These are phyloP conservation scores for Megalops atlanticus DNA, from an alignment of 2,113 vertebrate species.

Conservation along the genomic window DNA sequence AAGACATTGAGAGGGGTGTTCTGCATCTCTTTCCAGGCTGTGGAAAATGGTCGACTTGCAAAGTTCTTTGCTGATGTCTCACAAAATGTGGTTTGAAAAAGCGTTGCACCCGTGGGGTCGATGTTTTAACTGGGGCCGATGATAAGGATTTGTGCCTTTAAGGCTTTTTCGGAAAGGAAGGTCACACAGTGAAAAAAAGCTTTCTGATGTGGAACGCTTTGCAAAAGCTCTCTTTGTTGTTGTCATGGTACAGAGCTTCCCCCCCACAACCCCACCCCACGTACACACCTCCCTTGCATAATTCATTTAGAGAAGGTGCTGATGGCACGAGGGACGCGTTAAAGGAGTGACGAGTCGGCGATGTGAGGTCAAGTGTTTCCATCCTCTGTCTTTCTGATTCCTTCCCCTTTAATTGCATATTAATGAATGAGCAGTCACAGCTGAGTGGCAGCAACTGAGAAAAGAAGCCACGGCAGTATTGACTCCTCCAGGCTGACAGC, in stretches of 20 bases:
- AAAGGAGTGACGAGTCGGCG: background rate
- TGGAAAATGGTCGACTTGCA: background rate
- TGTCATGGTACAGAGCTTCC: constrained; percentile 2
- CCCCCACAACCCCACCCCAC: too few relatives aligned
- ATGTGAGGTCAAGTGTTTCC: background rate
- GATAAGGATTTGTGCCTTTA: constrained; percentile 9
- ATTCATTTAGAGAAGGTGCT: background rate
- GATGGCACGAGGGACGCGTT: background rate
- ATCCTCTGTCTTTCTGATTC: background rate
- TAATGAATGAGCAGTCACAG: background rate
- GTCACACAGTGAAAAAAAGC: background rate
- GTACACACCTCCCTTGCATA: constrained; percentile 15
- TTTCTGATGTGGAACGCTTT: background rate
- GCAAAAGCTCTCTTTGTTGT: background rate
- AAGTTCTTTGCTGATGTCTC: background rate
- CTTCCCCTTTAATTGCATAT: background rate
- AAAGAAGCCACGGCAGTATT: background rate
- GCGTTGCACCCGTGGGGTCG: background rate
- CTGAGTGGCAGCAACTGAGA: background rate
- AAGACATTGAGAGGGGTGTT: background rate
- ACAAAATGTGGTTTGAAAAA: constrained; percentile 8
- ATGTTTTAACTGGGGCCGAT: background rate
- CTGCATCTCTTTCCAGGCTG: background rate
- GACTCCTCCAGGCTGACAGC: background rate
- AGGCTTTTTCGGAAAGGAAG: background rate